Conservation (phyloP, 2,888 invertebrate species). For the Rotaria macrura region DNA sequence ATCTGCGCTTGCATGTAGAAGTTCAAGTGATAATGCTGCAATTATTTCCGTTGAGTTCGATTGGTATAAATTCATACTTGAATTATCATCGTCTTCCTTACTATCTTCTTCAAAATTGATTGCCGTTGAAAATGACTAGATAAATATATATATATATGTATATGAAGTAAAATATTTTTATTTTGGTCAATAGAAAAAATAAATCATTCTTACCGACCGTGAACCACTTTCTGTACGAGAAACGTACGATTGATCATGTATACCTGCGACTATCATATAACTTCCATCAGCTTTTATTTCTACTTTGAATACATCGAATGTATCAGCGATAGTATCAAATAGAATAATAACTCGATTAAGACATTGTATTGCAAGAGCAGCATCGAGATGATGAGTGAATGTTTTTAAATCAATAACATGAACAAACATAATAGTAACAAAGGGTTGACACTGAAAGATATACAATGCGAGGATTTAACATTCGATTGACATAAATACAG, state of each 20-base stretch:
- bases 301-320: conserved; percentile 77
- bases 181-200: too few species aligned
- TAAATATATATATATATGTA: background rate
- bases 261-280: conserved; percentile 82
- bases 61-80: background rate
- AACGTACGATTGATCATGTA: conserved; percentile 58
- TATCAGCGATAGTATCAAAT: conserved; percentile 58
- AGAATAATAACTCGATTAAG: conserved; percentile 18
- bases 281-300: conserved; percentile 74
- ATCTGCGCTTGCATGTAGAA: conserved; percentile 16
- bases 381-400: conserved; percentile 16
- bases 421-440: conserved; percentile 28
- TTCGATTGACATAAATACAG: background rate
- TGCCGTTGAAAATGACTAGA: background rate
- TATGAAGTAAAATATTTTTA: too few species aligned
- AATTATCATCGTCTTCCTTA: background rate
- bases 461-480: too few species aligned
- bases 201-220: background rate
- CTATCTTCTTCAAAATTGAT: background rate
- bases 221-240: background rate
- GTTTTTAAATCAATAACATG: conserved; percentile 22
- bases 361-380: conserved; percentile 19
- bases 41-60: conserved; percentile 35
- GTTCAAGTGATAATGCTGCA: conserved; percentile 24
- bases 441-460: conserved; percentile 6